phyloP scores from a whole-genome alignment of 2,113 vertebrate genomes.

The Menura novaehollandiae region DNA sequence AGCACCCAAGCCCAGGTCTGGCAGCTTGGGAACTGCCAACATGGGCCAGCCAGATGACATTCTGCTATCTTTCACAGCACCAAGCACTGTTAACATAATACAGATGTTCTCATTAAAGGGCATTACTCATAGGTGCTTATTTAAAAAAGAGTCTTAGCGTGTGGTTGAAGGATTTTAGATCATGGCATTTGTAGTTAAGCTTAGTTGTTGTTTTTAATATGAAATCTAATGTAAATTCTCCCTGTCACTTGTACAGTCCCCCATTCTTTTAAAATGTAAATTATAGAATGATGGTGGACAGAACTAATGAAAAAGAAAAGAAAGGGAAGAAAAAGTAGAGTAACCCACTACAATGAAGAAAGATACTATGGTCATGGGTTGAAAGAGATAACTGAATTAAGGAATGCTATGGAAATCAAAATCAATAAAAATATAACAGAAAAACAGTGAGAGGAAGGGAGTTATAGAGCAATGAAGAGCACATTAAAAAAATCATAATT shows the following conservation, averaged over 20 bases:
- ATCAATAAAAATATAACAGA: not conserved
- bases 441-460: not conserved
- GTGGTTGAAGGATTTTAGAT: not conserved
- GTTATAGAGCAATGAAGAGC: not conserved
- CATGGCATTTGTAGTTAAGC: not conserved
- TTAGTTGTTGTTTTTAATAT: not conserved
- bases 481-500: not conserved
- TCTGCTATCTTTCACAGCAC: not conserved
- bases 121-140: not conserved
- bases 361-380: not conserved
- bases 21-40: not conserved
- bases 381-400: not conserved
- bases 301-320: not conserved
- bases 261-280: not conserved
- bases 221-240: not conserved
- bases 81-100: not conserved
- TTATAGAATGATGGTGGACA: not conserved
- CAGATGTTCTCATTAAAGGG: not conserved
- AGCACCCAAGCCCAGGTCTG: not conserved
- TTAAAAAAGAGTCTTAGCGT: not conserved
- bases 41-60: not conserved
- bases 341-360: not conserved
- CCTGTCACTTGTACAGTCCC: not conserved
- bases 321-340: not conserved
- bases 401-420: not conserved